A percentile compares a stretch with the other conserved stretches of the same genome.
phyloP scores from a whole-genome alignment of 2,888 invertebrate genomes.

The Dicranocentrus wangi region DNA sequence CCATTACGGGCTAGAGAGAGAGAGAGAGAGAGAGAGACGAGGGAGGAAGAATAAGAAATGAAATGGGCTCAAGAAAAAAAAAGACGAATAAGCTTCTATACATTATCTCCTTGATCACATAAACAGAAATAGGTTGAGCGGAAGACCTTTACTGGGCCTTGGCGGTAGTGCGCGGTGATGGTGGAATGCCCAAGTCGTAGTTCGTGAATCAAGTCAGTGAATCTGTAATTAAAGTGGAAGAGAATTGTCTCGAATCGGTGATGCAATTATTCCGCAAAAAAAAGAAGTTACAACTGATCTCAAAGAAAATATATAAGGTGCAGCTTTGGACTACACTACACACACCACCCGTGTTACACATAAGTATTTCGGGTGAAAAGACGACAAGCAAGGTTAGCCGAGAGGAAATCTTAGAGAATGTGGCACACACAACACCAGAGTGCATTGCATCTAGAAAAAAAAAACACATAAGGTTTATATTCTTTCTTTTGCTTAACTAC shows the following conservation, averaged over 20 bases:
- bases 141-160: not conserved
- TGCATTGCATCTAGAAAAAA: constrained; percentile 28
- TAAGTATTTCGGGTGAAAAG: too few relatives aligned
- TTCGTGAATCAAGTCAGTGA: constrained; percentile 50
- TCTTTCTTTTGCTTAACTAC: not conserved
- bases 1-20: not conserved
- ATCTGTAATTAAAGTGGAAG: constrained; percentile 53
- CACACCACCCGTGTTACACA: too few relatives aligned
- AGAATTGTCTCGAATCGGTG: constrained; percentile 46
- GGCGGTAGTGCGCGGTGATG: not conserved
- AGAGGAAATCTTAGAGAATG: constrained; percentile 43
- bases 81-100: constrained; percentile 5
- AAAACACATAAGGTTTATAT: not conserved
- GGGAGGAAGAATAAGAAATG: not conserved
- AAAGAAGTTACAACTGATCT: too few relatives aligned
- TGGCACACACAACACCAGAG: constrained; percentile 17
- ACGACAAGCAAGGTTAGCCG: constrained; percentile 38
- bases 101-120: constrained; percentile 25
- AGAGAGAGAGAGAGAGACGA: too few relatives aligned
- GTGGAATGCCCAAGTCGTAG: constrained; percentile 13
- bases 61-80: not conserved
- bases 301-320: too few relatives aligned
- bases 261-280: constrained; percentile 55
- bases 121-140: not conserved
- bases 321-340: too few relatives aligned